Evolutionary conservation across 2,888 invertebrate species (phyloP), one percentile per base, ranked within the genome.

Genomic region (Melipona beecheii): DNA sequence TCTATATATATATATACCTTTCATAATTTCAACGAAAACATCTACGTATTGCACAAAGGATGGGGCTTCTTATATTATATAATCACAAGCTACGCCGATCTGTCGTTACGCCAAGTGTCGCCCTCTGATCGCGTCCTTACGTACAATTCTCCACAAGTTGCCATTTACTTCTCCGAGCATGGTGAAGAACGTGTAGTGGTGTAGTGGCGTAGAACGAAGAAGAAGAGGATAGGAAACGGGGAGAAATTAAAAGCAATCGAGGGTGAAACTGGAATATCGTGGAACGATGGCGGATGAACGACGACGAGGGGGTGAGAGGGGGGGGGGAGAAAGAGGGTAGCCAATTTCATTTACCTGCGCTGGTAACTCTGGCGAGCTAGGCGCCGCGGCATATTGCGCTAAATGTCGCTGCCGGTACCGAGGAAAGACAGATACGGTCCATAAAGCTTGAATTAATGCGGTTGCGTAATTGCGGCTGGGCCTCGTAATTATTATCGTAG

Each of bases 301-400:
- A 27, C 11, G 21, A 56, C 17, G 21, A n/a, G n/a, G 19, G n/a
- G 21, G 2, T 0, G 24, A 19, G 24, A 6, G 27, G 6, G 3
- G 64, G 31, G 43, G 36, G 65, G 24, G 56, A n/a, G 15, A 71
- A 68, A 50, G 56, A 9, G 15, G 73, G 65, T 24, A 75, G 80
- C 84, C 86, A 84, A 89, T 89, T 86, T 74, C 79, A 86, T 82
- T 89, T 88, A 86, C 82, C 80, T 87, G 72, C 24, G 43, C 73
- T 78, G 74, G 79, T 84, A 86, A 86, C 78, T 81, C 72, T 56
- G 82, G 68, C 70, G 31, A 4, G 31, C 31, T 4, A 60, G 82
- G 69, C 77, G 78, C 69, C 72, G 62, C 66, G 70, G 65, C 71
- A 75, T 86, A 83, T 89, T 83, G 79, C 83, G 66, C 78, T 83